These are phyloP conservation scores for Oscheius sp. DNA, from an alignment of 2,888 invertebrate species.

Conservation along the genomic window DNA sequence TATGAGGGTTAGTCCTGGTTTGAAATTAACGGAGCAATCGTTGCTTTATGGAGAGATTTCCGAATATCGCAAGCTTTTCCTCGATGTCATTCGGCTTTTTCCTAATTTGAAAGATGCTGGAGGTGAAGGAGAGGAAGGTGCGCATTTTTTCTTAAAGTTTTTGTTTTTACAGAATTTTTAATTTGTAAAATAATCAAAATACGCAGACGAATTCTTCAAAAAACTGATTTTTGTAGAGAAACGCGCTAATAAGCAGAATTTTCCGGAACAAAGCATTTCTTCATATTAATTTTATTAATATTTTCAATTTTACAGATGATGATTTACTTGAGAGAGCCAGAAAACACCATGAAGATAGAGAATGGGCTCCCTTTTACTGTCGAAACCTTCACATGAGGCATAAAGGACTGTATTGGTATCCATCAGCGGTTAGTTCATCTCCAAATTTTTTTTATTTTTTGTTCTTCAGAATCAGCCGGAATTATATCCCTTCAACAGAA, in stretches of 20 bases:
- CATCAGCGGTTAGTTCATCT: constrained; percentile 15
- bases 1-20: constrained; percentile 42
- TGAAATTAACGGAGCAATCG: constrained; percentile 34
- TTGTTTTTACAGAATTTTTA: not conserved
- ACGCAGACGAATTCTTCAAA: not conserved
- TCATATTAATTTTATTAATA: no score
- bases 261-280: no score
- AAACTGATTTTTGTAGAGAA: constrained; percentile 5
- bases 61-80: constrained; percentile 22
- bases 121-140: not conserved
- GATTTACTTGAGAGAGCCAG: not conserved
- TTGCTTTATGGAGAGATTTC: constrained; percentile 44
- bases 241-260: no score
- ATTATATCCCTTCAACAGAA: constrained; percentile 20
- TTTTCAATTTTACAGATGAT: constrained; percentile 9
- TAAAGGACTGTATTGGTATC: constrained; percentile 32
- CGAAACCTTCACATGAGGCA: constrained; percentile 10
- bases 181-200: not conserved
- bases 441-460: no score
- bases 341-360: not conserved
- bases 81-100: constrained; percentile 28
- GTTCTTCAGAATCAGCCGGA: constrained; percentile 19
- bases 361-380: constrained; percentile 31
- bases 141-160: not conserved
- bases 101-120: constrained; percentile 4